A percentile compares a stretch with the other conserved stretches of the same genome.
phyloP scores from a whole-genome alignment of 2,797 vertebrate species.

The Natrix natrix region DNA sequence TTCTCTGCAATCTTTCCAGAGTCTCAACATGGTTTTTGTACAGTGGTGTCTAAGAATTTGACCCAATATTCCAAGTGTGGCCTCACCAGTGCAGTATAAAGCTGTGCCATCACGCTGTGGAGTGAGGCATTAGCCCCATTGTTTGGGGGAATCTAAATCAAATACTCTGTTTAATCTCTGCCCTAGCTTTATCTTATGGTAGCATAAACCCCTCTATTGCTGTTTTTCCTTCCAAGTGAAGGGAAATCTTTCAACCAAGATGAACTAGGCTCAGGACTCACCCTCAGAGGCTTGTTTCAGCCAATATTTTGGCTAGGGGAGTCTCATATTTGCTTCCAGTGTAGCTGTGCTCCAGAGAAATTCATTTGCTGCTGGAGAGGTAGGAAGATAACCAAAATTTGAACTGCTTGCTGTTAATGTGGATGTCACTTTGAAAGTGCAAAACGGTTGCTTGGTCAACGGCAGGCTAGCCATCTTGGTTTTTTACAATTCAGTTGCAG shows the following conservation, averaged over 20 bases:
- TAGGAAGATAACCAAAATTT: background rate
- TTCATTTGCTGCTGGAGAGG: background rate
- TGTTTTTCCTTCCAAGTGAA: background rate
- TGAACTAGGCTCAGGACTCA: background rate
- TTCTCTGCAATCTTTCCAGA: too few species aligned
- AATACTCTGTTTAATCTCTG: background rate
- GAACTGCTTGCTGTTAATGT: background rate
- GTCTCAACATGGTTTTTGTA: too few species aligned
- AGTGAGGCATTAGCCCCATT: background rate
- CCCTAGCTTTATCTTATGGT: background rate
- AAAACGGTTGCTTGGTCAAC: background rate
- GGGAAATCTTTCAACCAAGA: background rate
- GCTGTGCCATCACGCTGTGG: background rate
- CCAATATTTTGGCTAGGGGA: background rate
- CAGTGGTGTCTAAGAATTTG: too few species aligned
- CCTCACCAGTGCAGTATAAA: too few species aligned
- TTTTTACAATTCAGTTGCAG: background rate
- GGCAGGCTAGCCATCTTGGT: background rate
- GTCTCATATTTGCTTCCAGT: background rate
- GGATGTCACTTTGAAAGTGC: background rate
- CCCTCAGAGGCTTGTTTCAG: background rate
- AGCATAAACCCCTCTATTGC: background rate
- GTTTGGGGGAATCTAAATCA: background rate
- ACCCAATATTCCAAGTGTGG: too few species aligned
- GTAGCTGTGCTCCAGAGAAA: background rate